Conservation (phyloP, 2,113 vertebrate species). For the Limanda limanda region DNA sequence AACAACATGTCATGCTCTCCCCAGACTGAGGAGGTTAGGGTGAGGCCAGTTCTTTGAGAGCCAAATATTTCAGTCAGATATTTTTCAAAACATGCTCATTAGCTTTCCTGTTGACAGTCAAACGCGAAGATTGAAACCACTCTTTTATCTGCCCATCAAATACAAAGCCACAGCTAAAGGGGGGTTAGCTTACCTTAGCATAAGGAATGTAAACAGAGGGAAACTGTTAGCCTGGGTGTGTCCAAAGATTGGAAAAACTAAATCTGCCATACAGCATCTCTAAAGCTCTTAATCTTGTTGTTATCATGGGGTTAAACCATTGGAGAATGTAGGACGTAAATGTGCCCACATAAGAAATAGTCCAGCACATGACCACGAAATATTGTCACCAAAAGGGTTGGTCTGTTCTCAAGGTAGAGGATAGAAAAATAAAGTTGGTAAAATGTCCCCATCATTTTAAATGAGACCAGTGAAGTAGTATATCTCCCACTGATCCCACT, state of each 20-base stretch:
- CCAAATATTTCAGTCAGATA: background rate
- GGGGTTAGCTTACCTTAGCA: background rate
- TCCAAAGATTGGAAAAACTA: background rate
- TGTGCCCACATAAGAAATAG: too few species aligned
- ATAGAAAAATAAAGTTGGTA: too few species aligned
- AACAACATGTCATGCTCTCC: constrained; percentile 15
- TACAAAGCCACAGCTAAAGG: background rate
- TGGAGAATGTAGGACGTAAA: background rate
- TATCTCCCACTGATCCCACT: too few species aligned
- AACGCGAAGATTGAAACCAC: background rate
- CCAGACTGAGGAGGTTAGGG: constrained; percentile 42
- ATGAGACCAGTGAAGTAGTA: too few species aligned
- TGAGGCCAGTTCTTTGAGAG: constrained; percentile 40
- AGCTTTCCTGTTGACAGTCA: background rate
- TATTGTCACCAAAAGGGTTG: too few species aligned
- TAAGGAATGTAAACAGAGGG: background rate
- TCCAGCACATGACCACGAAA: too few species aligned
- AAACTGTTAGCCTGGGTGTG: background rate
- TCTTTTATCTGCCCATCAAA: background rate
- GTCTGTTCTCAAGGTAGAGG: too few species aligned
- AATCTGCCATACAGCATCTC: background rate
- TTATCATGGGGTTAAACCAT: background rate
- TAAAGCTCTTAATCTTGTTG: background rate
- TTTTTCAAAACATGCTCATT: background rate
- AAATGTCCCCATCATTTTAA: too few species aligned